Percentiles rank a stretch among this genome's conserved stretches.
These are phyloP conservation scores for Drosophila rubida DNA, from an alignment of 2,888 invertebrate species.

Conservation along the genomic window DNA sequence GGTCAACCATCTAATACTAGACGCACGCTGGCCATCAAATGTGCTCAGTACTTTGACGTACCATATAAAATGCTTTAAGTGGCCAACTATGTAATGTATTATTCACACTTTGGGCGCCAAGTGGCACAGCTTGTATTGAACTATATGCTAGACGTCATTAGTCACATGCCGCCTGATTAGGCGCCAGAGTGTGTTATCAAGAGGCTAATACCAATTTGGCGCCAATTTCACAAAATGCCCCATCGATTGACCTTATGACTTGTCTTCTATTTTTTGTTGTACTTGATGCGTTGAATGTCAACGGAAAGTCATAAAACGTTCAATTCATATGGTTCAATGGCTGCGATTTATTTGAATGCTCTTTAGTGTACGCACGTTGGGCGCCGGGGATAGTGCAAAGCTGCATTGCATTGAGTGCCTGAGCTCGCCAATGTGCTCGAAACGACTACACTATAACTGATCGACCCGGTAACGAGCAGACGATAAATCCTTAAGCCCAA, in stretches of 20 bases:
- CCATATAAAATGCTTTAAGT: not conserved
- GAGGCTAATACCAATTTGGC: no score
- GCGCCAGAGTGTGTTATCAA: not conserved
- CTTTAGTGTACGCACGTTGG: not conserved
- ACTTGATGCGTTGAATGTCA: not conserved
- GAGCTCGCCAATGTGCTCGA: not conserved
- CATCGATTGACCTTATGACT: not conserved
- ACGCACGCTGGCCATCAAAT: not conserved
- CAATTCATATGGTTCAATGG: no score
- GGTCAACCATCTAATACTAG: not conserved
- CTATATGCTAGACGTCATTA: not conserved
- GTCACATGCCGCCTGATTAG: not conserved
- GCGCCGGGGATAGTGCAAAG: not conserved
- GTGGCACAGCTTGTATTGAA: not conserved
- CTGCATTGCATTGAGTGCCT: not conserved
- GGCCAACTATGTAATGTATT: not conserved
- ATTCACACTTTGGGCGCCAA: constrained; percentile 2
- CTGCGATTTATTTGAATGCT: no score
- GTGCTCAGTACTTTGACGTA: not conserved
- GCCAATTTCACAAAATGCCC: not conserved
- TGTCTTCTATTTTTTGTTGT: no score
- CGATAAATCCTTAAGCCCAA: constrained; percentile 9
- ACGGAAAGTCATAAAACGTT: no score
- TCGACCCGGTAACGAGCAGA: constrained; percentile 6
- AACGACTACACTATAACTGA: not conserved